Percentiles rank a stretch among this genome's conserved stretches.
Conservation (phyloP, 2,888 invertebrate genomes). For the Cabera pusaria region DNA sequence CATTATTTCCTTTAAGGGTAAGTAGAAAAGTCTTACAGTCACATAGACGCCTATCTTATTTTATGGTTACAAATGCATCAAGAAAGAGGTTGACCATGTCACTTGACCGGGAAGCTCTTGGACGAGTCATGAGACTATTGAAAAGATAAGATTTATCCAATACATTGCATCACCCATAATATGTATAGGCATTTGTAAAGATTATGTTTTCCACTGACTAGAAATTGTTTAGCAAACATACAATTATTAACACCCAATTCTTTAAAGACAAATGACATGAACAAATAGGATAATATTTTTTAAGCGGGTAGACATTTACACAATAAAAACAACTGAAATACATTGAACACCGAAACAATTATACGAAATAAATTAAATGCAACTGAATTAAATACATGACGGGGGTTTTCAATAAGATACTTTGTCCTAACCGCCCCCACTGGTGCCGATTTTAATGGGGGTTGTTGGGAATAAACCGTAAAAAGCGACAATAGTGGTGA, state of each 20-base stretch:
- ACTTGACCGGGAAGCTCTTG: constrained; percentile 4
- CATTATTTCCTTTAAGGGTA: constrained; percentile 8
- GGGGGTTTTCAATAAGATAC: too few species aligned
- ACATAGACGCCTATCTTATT: background rate
- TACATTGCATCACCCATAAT: too few species aligned
- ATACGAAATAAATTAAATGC: constrained; percentile 17
- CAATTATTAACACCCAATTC: constrained; percentile 10
- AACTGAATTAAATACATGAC: too few species aligned
- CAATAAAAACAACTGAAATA: constrained; percentile 7
- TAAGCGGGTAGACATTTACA: constrained; percentile 10
- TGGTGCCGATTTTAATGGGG: too few species aligned
- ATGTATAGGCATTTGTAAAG: too few species aligned
- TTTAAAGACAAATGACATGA: background rate
- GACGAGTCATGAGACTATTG: background rate
- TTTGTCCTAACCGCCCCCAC: too few species aligned
- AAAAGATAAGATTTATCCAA: too few species aligned
- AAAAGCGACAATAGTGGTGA: too few species aligned
- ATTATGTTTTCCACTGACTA: constrained; percentile 19
- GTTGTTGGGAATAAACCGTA: too few species aligned
- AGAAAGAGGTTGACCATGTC: constrained; percentile 3
- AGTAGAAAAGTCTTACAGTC: constrained; percentile 12
- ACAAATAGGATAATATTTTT: constrained; percentile 5
- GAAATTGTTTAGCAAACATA: constrained; percentile 16
- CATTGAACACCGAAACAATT: background rate
- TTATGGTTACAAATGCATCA: constrained; percentile 7